Evolutionary conservation across 2,888 invertebrate species (phyloP), one percentile per base, ranked within the genome.

Genomic region (Norana najaformis): DNA sequence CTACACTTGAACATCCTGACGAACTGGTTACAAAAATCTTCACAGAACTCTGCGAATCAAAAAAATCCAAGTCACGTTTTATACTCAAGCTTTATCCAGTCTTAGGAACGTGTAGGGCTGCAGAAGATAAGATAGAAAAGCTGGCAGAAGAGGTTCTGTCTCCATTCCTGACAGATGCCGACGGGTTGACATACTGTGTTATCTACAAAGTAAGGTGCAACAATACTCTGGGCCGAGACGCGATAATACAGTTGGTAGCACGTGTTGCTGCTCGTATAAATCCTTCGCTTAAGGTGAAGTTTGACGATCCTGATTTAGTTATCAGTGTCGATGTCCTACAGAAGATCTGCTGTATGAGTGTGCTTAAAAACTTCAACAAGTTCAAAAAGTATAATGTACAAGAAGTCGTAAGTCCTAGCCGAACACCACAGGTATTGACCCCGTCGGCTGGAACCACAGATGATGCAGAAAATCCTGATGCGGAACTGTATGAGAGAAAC

Each of bases 301-400:
- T 98, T 92, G 97, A 96, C 93, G 93, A 94, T 88, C 97, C 98
- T 20, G 96, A 97, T 91, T 95, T 97, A 82, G 96, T 97, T 13
- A 96, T 98, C 89, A 95, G 98, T 92, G 96, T 98, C 47, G 98
- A 98, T 96, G 96, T 98, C 88, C 96, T 98, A 89, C 96, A 97
- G 93, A 96, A 96, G 38, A 96, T 97, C 93, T 97, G 97, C 93
- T 96, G 97, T 92, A 93, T 98, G 20, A 96, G 97, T 91, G 96
- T 98, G 90, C 96, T 97, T 41, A 97, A 97, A 41, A 96, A 97
- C 94, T 98, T 97, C 95, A 96, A 96, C 93, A 96, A 96, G 92
- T 96, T 96, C 94, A 97, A 97, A 93, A 98, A 98, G 94, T 98
- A 97, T 95, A 98, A 98, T 95, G 95, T 92, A 20, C 91, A 92